Evolutionary conservation across 2,888 invertebrate species (phyloP), one percentile per base, ranked within the genome.

Genomic region (Agelastica alni): DNA sequence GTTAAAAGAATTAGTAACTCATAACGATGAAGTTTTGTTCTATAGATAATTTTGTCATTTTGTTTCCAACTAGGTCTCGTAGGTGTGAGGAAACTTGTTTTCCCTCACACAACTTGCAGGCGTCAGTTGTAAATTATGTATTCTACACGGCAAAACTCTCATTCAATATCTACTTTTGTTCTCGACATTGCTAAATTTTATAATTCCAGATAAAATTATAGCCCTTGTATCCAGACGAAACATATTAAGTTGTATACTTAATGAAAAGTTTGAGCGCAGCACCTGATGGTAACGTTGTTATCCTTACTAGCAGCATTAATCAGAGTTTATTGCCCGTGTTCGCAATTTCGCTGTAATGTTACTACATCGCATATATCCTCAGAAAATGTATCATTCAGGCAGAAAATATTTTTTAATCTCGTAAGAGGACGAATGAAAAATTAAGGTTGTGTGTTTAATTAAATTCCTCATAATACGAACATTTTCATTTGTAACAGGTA

Each of bases 281-380:
- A 39, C 37, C 37, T 39, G 20, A 12, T 20, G 20, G 20, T 12
- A 39, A 22, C 37, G 17, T 20, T 39, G 32, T 41, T 41, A 49
- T 49, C 41, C 49, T 41, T 41, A 41, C 42, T 49, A 49, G 16
- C 10, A 42, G 32, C 49, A 49, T 49, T 49, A 49, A 49, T 49
- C 49, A 49, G 49, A 42, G 41, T 49, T 49, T 49, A 49, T 49
- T 42, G 49, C 49, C 31, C 32, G 49, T 42, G 49, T 42, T 49
- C 17, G 49, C 37, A 31, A 49, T 49, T 49, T 42, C 18, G 22
- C 32, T 32, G 22, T 49, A 49, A 49, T 49, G 41, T 49, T 10
- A n/a, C n/a, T n/a, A 41, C 32, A 16, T 22, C 49, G 42, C 49
- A 28, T 41, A 41, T 41, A 41, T 49, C 41, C 49, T 14, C 12